phyloP scores from a whole-genome alignment of 1,140 invertebrate genomes.

The Caenorhabditis briggsae region DNA sequence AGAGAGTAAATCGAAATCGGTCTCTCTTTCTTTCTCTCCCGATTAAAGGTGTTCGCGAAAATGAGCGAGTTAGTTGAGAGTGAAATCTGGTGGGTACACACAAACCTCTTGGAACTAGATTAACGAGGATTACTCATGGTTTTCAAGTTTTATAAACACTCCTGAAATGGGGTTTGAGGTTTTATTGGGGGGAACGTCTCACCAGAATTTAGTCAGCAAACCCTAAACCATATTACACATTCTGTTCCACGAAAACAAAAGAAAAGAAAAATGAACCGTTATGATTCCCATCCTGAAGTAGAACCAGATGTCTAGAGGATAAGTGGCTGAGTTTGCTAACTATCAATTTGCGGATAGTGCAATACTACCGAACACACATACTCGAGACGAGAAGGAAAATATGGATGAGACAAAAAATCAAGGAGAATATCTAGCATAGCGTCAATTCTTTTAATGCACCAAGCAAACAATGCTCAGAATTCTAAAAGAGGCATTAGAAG shows the following conservation, averaged over 20 bases:
- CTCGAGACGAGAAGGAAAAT: slow-evolving; percentile 3
- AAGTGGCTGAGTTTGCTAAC: slow-evolving; percentile 50
- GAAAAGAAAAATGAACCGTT: slow-evolving; percentile 1
- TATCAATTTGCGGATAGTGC: slow-evolving; percentile 52
- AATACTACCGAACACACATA: slow-evolving; percentile 46
- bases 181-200: too few relatives aligned
- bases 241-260: slow-evolving; percentile 25
- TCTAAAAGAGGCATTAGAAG: too few relatives aligned
- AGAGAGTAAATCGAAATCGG: slow-evolving; percentile 36
- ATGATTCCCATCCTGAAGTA: slow-evolving; percentile 41
- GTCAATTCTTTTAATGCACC: background rate
- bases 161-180: background rate
- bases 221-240: slow-evolving; percentile 49
- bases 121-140: slow-evolving; percentile 46
- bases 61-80: background rate
- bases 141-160: slow-evolving; percentile 45
- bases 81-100: slow-evolving; percentile 43
- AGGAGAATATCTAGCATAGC: too few relatives aligned
- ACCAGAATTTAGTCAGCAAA: background rate
- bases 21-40: background rate
- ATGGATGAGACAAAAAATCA: background rate
- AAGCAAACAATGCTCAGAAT: background rate
- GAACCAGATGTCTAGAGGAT: slow-evolving; percentile 52
- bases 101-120: slow-evolving; percentile 49
- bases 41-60: slow-evolving; percentile 51